phyloP scores from a whole-genome alignment of 2,888 invertebrate genomes.

The Caenorhabditis drosophilae region DNA sequence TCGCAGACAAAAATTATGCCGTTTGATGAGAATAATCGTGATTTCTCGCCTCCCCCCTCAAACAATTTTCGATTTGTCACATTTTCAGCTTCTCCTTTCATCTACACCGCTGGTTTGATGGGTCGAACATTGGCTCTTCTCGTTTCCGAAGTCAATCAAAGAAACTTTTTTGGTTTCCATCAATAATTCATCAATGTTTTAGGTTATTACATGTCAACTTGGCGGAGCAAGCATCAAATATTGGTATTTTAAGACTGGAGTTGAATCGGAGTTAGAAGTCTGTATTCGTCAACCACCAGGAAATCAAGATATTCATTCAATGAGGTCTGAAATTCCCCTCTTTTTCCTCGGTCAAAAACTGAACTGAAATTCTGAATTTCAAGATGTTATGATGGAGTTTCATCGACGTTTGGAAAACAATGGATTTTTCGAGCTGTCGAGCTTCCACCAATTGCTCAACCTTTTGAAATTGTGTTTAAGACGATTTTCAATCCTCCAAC shows the following conservation, averaged over 20 bases:
- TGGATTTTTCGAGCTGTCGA: conserved; percentile 61
- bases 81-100: conserved; percentile 50
- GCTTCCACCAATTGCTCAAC: conserved; percentile 62
- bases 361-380: conserved; percentile 2
- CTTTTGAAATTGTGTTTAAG: conserved; percentile 63
- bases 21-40: conserved; percentile 26
- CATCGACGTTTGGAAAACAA: conserved; percentile 57
- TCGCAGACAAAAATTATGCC: conserved; percentile 24
- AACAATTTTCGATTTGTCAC: neutral
- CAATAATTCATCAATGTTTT: no score
- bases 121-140: conserved; percentile 53
- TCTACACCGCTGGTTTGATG: conserved; percentile 51
- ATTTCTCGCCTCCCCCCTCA: no score
- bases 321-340: conserved; percentile 30
- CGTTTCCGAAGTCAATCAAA: conserved; percentile 60
- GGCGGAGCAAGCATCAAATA: conserved; percentile 58
- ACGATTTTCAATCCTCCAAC: conserved; percentile 57
- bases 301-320: conserved; percentile 39
- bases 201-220: conserved; percentile 59
- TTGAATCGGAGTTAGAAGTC: conserved; percentile 52
- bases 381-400: conserved; percentile 61
- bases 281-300: conserved; percentile 64
- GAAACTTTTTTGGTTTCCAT: no score
- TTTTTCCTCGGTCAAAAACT: conserved; percentile 2
- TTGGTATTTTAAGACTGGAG: conserved; percentile 66